These are phyloP conservation scores for Grapholita molesta DNA, from an alignment of 1,140 invertebrate species.

Conservation along the genomic window DNA sequence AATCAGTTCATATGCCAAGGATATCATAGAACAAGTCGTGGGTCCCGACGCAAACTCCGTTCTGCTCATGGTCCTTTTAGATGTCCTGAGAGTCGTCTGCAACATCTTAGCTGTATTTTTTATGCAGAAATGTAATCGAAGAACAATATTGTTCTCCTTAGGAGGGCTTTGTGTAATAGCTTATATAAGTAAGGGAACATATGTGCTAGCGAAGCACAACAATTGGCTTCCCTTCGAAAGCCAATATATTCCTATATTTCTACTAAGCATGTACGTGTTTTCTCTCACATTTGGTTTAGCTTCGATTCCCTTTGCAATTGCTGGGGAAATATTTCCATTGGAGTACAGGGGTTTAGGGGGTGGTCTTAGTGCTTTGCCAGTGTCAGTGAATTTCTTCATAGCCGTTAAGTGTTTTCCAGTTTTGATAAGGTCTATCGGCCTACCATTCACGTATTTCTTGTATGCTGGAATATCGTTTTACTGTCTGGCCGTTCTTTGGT, in stretches of 20 bases:
- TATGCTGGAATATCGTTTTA: conserved; percentile 34
- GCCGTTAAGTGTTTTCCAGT: conserved; percentile 39
- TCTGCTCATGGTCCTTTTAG: conserved; percentile 82
- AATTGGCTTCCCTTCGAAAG: conserved; percentile 35
- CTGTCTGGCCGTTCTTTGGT: conserved; percentile 37
- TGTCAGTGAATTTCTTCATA: conserved; percentile 44
- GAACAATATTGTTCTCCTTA: conserved; percentile 45
- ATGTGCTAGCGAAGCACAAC: conserved; percentile 34
- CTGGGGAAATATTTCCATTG: conserved; percentile 55
- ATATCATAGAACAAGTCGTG: conserved; percentile 75
- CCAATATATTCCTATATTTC: conserved; percentile 44
- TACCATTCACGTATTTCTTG: conserved; percentile 45
- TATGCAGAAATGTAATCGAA: conserved; percentile 50
- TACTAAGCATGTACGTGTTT: conserved; percentile 52
- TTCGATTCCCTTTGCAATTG: conserved; percentile 51
- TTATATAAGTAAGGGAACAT: conserved; percentile 42
- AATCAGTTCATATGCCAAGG: conserved; percentile 83
- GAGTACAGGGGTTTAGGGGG: conserved; percentile 48
- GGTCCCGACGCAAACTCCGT: conserved; percentile 75
- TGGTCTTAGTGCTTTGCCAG: conserved; percentile 43
- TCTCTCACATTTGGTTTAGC: conserved; percentile 49
- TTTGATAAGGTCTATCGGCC: conserved; percentile 35
- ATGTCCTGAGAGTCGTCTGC: conserved; percentile 73
- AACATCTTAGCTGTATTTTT: conserved; percentile 53
- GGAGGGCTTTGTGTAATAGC: conserved; percentile 37